Evolutionary conservation across 2,113 vertebrate genomes (phyloP), one percentile per base, ranked within the genome.

Genomic region (Halichoeres trimaculatus): DNA sequence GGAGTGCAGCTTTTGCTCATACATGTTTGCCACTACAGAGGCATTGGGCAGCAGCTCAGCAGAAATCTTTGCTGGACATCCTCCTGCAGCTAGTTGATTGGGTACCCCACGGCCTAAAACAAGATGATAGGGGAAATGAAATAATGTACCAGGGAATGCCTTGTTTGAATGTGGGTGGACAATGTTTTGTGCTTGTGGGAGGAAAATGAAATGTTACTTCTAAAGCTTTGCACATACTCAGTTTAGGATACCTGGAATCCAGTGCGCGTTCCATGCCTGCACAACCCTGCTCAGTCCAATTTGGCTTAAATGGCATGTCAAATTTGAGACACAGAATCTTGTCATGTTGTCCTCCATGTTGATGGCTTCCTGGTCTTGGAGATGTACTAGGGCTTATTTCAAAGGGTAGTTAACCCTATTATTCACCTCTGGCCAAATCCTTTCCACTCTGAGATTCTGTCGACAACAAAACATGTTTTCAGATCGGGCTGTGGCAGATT

Each of bases 361-460:
- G n/a, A 48, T 2, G 7, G 10, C 19, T 20, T 48, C 47, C 8
- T 48, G 47, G 19, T 48, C 50, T 22, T 23, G 10, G n/a, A 51
- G n/a, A 9, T 51, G 50, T 4, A 51, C n/a, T 20, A 51, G 20
- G 50, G 50, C 50, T 20, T 51, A 20, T 22, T 51, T 51, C 5
- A 51, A 11, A 14, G 50, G 50, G n/a, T 51, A 51, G 50, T 51
- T 51, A 5, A 51, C 50, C n/a, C 10, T 6, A 23, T 51, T 51
- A 11, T 51, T 51, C 10, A 51, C 50, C 50, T 51, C 50, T 51
- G 50, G 50, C 50, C 50, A 51, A 51, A 11, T 51, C 23, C 50
- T 51, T 51, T 51, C 50, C 50, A 51, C 12, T 20, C 50, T 4
- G 5, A 51, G 50, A 20, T 51, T 51, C 50, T 51, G n/a, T 51